Evolutionary conservation across 2,113 vertebrate genomes (phyloP).

Genomic region (Amblyopsis rosae): DNA sequence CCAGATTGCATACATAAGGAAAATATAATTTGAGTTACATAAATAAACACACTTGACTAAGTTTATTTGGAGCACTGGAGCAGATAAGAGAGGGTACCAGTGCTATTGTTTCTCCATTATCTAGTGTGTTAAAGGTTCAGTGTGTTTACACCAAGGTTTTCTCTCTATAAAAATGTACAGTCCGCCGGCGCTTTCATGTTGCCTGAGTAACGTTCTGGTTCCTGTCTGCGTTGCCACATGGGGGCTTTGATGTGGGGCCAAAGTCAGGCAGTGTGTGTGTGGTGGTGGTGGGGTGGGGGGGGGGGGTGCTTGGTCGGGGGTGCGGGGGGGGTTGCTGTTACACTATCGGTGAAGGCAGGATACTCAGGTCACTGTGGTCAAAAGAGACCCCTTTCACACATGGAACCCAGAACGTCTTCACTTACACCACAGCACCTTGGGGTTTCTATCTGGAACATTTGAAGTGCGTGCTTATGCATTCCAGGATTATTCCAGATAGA

Average conservation of each 20-base stretch:
- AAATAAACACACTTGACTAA: no score
- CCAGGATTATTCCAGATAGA: no score
- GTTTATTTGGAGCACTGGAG: no score
- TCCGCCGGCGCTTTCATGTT: conserved; percentile 61
- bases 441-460: no score
- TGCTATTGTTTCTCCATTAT: conserved; percentile 36
- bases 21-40: conserved; percentile 10
- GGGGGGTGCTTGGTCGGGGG: neutral
- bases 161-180: conserved; percentile 56
- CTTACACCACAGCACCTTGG: no score
- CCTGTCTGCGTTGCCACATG: conserved; percentile 50
- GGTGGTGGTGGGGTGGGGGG: no score
- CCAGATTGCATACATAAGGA: conserved; percentile 33
- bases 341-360: conserved; percentile 49
- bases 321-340: conserved; percentile 48
- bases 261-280: no score
- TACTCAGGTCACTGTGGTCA: conserved; percentile 35
- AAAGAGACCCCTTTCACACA: neutral
- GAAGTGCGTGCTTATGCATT: no score
- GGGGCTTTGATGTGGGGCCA: conserved; percentile 69
- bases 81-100: conserved; percentile 18
- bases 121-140: conserved; percentile 42
- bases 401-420: neutral
- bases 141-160: conserved; percentile 51
- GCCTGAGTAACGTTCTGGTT: conserved; percentile 64